Base-by-base conservation (phyloP, 2,113 vertebrate species). In the Coturnix japonica region DNA sequence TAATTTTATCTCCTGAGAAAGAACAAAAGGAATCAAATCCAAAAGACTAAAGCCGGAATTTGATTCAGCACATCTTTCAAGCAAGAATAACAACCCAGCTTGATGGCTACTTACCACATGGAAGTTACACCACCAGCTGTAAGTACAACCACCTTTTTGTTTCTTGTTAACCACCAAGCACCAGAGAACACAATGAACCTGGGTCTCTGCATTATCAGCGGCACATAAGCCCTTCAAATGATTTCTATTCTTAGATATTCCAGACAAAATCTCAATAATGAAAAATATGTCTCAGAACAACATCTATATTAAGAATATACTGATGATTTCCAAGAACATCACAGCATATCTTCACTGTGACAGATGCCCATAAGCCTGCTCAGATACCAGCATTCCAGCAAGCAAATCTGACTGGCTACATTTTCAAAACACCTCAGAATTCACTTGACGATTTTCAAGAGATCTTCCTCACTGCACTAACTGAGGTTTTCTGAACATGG, bases 101-200 rank as follows among this genome's bases (percentile, higher is more conserved):
- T 22, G 26, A 71, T n/a, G 69, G 65, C 35, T 51, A 11, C 0
- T 7, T 17, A 35, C 33, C 56, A 28, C 1, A 0, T 31, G 7
- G 15, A 61, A 56, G 10, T 87, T 59, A 33, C 4, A 1, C 4
- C 30, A 39, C 6, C 65, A 59, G 60, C 71, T 74, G 14, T 51
- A 63, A 66, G 35, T 9, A 30, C 39, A 87, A 69, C 6, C 54
- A 57, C 6, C 39, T 51, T 75, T 65, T 21, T 22, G 37, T 25
- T 82, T 41, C 54, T 35, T 80, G 6, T 17, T 57, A 51, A 74
- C 60, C 46, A 56, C 39, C 22, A 80, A 67, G 69, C 60, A 85
- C 47, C 60, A 0, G 2, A 77, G 51, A 80, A 73, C 28, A 76
- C n/a, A 44, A 54, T 1, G 2, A 91, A 59, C 13, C 5, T 13